Evolutionary conservation across 1,140 invertebrate genomes (phyloP).

Genomic region (Microplitis mediator): DNA sequence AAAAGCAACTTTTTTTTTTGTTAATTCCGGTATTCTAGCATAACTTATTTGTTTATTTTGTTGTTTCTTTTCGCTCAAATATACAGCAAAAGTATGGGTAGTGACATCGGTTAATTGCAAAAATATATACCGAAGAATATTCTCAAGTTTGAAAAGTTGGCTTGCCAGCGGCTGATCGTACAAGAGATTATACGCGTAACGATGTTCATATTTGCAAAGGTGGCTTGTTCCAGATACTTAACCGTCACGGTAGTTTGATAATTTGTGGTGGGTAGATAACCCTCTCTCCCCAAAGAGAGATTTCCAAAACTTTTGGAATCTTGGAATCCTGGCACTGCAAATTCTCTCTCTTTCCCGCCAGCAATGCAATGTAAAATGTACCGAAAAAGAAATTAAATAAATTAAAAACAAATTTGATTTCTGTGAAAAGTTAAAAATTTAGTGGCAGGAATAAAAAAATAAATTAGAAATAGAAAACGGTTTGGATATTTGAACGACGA

Average conservation of each 20-base stretch:
- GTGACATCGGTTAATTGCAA: neutral
- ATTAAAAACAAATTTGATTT: no score
- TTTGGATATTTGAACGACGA: no score
- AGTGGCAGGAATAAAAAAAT: no score
- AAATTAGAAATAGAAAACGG: no score
- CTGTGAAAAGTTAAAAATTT: no score
- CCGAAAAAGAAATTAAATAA: no score
- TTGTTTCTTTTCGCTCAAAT: no score
- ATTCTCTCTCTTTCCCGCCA: no score
- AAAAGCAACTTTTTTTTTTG: no score
- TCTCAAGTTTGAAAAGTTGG: neutral
- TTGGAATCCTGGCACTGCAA: neutral
- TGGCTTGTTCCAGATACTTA: conserved; percentile 54
- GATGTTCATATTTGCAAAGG: conserved; percentile 43
- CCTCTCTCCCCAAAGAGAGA: neutral
- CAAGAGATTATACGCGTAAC: conserved; percentile 1
- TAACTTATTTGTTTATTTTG: no score
- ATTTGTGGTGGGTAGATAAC: neutral
- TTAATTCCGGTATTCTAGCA: no score
- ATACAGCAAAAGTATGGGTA: neutral
- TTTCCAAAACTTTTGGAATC: neutral
- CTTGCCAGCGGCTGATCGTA: neutral
- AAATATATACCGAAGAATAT: neutral
- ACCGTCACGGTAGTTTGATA: conserved; percentile 40
- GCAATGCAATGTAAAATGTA: no score